These are phyloP conservation scores for Melanostoma mellinum DNA, from an alignment of 2,888 invertebrate genomes.

Conservation along the genomic window DNA sequence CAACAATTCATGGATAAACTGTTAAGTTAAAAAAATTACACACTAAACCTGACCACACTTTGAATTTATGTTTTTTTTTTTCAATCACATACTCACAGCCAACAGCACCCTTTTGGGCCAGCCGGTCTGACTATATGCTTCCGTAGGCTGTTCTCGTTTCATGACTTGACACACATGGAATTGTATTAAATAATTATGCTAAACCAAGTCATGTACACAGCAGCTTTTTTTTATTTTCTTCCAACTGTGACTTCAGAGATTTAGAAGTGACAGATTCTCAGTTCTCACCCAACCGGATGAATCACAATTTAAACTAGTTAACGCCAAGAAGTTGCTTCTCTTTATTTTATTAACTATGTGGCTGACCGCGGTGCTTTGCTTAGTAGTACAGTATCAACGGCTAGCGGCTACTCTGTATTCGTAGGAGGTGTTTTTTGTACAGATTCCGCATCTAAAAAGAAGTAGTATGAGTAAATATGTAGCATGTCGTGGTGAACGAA, in stretches of 20 bases:
- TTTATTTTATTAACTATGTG: constrained; percentile 15
- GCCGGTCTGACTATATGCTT: constrained; percentile 11
- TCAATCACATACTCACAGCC: constrained; percentile 32
- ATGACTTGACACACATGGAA: constrained; percentile 44
- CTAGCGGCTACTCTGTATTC: constrained; percentile 57
- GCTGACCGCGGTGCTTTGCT: constrained; percentile 66
- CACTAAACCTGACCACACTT: constrained; percentile 54
- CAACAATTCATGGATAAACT: constrained; percentile 67
- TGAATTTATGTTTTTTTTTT: constrained; percentile 29
- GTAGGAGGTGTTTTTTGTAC: constrained; percentile 48
- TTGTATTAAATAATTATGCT: constrained; percentile 50
- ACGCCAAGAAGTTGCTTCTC: constrained; percentile 52
- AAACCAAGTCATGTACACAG: constrained; percentile 55
- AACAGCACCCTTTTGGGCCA: constrained; percentile 27
- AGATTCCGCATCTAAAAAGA: constrained; percentile 30
- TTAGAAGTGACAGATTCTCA: constrained; percentile 10
- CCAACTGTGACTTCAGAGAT: constrained; percentile 30
- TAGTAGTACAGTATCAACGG: constrained; percentile 68
- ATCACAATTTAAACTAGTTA: constrained; percentile 69
- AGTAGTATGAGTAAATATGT: background rate
- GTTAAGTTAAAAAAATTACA: constrained; percentile 22
- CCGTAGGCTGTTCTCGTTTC: constrained; percentile 36
- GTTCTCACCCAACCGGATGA: constrained; percentile 66
- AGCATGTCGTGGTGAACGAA: constrained; percentile 1
- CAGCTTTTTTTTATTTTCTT: constrained; percentile 28